Percentiles rank a stretch among this genome's conserved stretches.
Conservation (phyloP, 2,113 vertebrate genomes). For the Serilophus lunatus region DNA sequence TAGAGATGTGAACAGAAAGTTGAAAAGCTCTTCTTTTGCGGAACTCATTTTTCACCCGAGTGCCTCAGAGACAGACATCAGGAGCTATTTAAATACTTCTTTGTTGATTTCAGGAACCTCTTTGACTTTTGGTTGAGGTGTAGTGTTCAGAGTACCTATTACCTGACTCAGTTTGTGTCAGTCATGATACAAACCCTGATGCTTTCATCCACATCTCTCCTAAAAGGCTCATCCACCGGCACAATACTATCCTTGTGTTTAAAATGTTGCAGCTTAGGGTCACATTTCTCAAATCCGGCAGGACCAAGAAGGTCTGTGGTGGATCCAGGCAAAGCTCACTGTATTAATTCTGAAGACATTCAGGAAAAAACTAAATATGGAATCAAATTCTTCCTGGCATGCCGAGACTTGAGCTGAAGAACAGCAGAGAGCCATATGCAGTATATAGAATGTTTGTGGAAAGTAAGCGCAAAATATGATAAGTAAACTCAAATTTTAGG, state of each 20-base stretch:
- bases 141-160: background rate
- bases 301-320: background rate
- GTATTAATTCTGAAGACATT: background rate
- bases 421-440: background rate
- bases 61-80: background rate
- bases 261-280: background rate
- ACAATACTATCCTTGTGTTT: background rate
- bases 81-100: background rate
- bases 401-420: background rate
- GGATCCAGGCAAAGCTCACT: background rate
- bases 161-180: background rate
- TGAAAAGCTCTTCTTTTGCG: background rate
- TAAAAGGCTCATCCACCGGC: background rate
- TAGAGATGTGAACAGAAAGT: background rate
- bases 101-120: background rate
- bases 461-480: background rate
- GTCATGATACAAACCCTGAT: background rate
- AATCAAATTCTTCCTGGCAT: background rate
- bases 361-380: background rate
- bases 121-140: background rate
- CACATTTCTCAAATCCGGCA: background rate
- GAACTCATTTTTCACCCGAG: accelerated
- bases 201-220: background rate
- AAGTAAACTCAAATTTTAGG: background rate
- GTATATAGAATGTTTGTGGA: background rate